These are phyloP conservation scores for Acanthosepion pharaonis DNA, from an alignment of 2,888 invertebrate genomes.

Conservation along the genomic window DNA sequence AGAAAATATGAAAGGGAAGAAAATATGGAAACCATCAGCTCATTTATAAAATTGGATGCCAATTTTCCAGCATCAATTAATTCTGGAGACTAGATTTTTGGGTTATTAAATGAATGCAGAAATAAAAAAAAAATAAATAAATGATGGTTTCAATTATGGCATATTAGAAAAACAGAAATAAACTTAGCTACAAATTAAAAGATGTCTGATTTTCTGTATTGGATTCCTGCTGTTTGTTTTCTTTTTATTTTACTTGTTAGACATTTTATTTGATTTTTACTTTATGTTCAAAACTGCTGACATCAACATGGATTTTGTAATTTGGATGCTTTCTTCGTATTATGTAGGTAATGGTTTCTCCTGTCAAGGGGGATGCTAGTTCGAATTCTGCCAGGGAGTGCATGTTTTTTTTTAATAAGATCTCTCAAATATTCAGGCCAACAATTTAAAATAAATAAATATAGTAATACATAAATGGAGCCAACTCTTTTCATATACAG, in stretches of 20 bases:
- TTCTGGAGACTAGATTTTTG: background rate
- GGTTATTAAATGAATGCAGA: background rate
- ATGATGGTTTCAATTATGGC: too few relatives aligned
- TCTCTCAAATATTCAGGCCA: too few relatives aligned
- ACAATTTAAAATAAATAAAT: too few relatives aligned
- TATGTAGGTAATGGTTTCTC: too few relatives aligned
- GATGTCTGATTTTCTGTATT: background rate
- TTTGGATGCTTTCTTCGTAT: background rate
- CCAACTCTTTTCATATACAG: too few relatives aligned
- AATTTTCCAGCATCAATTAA: background rate
- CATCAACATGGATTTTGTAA: background rate
- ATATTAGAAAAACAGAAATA: background rate
- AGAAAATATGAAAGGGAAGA: background rate
- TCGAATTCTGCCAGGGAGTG: too few relatives aligned
- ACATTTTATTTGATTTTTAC: background rate
- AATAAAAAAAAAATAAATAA: background rate
- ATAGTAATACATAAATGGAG: too few relatives aligned
- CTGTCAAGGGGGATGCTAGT: too few relatives aligned
- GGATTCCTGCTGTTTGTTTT: background rate
- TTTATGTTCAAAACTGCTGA: background rate
- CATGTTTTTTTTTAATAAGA: too few relatives aligned
- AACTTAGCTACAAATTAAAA: background rate
- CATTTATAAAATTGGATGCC: background rate
- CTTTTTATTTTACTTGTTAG: background rate
- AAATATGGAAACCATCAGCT: background rate